Evolutionary conservation across 2,113 vertebrate species (phyloP).

Genomic region (Numida meleagris): DNA sequence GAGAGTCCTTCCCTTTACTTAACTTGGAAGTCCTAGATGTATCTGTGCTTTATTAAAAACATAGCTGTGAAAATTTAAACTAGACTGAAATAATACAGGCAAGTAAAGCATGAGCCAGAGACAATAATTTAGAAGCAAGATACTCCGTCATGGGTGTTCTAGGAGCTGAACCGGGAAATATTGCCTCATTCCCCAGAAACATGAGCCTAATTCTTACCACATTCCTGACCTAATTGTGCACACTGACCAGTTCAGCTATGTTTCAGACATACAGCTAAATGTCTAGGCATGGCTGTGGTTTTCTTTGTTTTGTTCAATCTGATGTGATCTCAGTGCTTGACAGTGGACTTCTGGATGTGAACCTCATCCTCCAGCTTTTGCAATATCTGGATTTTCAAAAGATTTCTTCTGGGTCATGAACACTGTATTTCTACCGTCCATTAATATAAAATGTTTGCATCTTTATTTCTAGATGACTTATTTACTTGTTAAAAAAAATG

Average conservation of each 20-base stretch:
- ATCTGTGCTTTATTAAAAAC: not conserved
- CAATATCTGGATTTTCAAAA: not conserved
- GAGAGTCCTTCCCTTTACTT: not conserved
- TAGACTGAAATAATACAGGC: not conserved
- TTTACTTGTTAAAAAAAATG: not conserved
- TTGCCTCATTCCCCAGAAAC: not conserved
- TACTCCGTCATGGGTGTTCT: not conserved
- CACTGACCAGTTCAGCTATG: not conserved
- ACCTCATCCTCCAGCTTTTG: not conserved
- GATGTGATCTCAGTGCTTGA: not conserved
- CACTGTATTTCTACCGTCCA: not conserved
- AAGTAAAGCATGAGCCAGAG: not conserved
- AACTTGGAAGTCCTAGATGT: not conserved
- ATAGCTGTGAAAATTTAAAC: not conserved
- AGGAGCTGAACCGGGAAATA: not conserved
- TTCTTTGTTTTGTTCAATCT: not conserved
- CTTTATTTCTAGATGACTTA: not conserved
- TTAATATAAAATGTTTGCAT: slow-evolving; percentile 4
- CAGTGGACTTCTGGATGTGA: not conserved
- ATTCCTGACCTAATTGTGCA: not conserved
- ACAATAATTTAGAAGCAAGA: not conserved
- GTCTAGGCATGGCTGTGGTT: not conserved
- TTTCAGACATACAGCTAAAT: not conserved
- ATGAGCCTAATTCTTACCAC: not conserved
- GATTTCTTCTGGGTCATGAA: not conserved